These are phyloP conservation scores for Micronycteris hirsuta DNA, from an alignment of 2,113 vertebrate species.

Conservation along the genomic window DNA sequence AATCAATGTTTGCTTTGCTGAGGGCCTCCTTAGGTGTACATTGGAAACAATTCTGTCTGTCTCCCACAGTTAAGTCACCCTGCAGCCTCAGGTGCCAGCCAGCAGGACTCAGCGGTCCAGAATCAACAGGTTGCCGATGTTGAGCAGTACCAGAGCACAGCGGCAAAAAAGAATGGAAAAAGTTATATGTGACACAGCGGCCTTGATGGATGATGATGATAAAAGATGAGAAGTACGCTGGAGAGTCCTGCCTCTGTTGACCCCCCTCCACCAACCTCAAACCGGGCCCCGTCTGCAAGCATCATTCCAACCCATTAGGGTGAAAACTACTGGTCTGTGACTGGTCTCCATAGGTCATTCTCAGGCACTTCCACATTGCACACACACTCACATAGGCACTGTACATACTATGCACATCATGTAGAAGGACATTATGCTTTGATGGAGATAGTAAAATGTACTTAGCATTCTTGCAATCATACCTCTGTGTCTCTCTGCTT, in stretches of 20 bases:
- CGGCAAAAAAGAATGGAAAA: conserved; percentile 66
- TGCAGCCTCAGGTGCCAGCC: conserved; percentile 71
- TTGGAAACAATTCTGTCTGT: conserved; percentile 84
- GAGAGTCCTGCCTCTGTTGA: neutral
- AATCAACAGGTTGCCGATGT: conserved; percentile 79
- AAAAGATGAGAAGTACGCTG: conserved; percentile 28
- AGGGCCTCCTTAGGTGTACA: conserved; percentile 84
- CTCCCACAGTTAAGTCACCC: conserved; percentile 81
- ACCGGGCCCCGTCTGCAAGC: neutral
- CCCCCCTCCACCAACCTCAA: neutral
- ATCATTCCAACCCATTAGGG: neutral
- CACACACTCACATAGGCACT: neutral
- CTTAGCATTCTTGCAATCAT: neutral
- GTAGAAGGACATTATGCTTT: neutral
- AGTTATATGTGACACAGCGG: neutral
- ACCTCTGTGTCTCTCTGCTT: neutral
- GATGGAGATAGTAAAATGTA: neutral
- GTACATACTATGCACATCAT: neutral
- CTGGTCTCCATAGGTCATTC: neutral
- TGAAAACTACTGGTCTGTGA: neutral
- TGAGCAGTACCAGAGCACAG: conserved; percentile 67
- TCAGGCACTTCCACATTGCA: neutral
- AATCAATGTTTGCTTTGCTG: conserved; percentile 85
- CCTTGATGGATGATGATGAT: conserved; percentile 47
- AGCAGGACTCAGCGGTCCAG: conserved; percentile 75